Percentiles rank a stretch among this genome's conserved stretches.
phyloP scores from a whole-genome alignment of 2,113 vertebrate species.

The Neotragus moschatus region DNA sequence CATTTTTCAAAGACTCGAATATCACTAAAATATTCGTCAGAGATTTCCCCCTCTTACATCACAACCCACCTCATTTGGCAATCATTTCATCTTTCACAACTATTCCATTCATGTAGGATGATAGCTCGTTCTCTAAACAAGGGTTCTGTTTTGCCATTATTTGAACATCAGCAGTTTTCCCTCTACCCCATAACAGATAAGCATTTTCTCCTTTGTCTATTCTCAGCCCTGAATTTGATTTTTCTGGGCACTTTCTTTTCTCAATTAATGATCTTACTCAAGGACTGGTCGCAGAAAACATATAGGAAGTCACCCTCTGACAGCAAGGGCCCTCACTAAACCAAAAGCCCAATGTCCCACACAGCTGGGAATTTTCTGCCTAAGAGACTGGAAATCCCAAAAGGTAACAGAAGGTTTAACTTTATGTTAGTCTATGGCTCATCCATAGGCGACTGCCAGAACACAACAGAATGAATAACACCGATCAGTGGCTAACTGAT shows the following conservation, averaged over 20 bases:
- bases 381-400: neutral
- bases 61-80: neutral
- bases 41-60: neutral
- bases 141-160: neutral
- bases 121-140: neutral
- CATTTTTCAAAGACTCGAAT: conserved; percentile 2
- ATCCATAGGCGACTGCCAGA: neutral
- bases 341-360: neutral
- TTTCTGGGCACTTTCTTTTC: neutral
- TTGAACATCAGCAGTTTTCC: neutral
- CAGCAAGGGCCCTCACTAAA: neutral
- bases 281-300: neutral
- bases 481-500: neutral
- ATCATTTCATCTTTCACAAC: neutral
- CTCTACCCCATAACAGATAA: neutral
- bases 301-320: neutral
- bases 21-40: neutral
- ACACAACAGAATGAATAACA: neutral
- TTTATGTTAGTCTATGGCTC: neutral
- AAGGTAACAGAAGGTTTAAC: neutral
- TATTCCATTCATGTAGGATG: neutral
- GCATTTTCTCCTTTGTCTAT: neutral
- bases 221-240: neutral
- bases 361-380: neutral
- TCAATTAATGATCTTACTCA: neutral